phyloP scores from a whole-genome alignment of 2,797 vertebrate species.

The Arctocebus calabarensis region DNA sequence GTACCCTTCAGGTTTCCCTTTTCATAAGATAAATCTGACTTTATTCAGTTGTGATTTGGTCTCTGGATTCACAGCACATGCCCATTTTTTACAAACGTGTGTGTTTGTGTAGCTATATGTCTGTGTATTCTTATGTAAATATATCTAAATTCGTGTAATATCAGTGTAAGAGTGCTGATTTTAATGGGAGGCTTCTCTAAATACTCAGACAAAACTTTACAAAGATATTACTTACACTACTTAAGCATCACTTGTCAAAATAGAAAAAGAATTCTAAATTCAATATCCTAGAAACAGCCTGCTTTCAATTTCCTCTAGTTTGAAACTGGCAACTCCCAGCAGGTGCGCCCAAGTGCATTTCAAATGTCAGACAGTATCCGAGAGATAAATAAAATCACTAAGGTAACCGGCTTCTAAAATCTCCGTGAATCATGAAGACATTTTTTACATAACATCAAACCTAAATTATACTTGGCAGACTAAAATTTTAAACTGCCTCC shows the following conservation, averaged over 20 bases:
- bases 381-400: slow-evolving; percentile 72
- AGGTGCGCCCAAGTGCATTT: slow-evolving; percentile 39
- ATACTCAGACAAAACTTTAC: slow-evolving; percentile 14
- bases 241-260: slow-evolving; percentile 1
- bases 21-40: background rate
- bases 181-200: background rate
- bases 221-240: background rate
- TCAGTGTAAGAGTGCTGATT: background rate
- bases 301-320: slow-evolving; percentile 45
- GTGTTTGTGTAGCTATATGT: background rate
- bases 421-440: slow-evolving; percentile 54
- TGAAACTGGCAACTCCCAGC: slow-evolving; percentile 31
- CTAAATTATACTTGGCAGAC: slow-evolving; percentile 68
- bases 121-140: background rate
- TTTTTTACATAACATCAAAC: slow-evolving; percentile 63
- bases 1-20: background rate
- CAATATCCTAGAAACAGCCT: slow-evolving; percentile 9
- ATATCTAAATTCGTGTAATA: background rate
- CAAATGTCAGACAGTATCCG: slow-evolving; percentile 63
- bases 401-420: slow-evolving; percentile 68
- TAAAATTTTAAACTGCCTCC: slow-evolving; percentile 45
- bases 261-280: slow-evolving; percentile 14
- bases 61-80: background rate
- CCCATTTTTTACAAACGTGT: background rate
- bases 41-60: background rate